phyloP scores from a whole-genome alignment of 2,888 invertebrate genomes.

The Scelioninae gen. 2 region DNA sequence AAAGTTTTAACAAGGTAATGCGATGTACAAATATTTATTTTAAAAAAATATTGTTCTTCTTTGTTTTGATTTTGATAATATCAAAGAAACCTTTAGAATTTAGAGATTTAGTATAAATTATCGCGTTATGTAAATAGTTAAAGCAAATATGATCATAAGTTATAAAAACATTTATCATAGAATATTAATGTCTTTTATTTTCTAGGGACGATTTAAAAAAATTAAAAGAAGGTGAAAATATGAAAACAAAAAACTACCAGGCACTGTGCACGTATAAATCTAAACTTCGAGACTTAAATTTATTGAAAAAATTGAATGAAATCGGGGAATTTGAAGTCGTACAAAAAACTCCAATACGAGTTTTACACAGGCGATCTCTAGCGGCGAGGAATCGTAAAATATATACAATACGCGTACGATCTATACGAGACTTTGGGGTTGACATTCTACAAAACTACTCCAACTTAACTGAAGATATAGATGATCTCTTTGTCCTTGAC shows the following conservation, averaged over 20 bases:
- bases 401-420: slow-evolving; percentile 79
- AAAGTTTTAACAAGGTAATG: slow-evolving; percentile 80
- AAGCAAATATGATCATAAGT: too few species aligned
- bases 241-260: slow-evolving; percentile 90
- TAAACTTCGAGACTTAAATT: slow-evolving; percentile 74
- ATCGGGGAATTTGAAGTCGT: slow-evolving; percentile 79
- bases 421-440: slow-evolving; percentile 56
- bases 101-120: too few species aligned
- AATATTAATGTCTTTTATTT: too few species aligned
- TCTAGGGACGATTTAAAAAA: slow-evolving; percentile 81
- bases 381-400: slow-evolving; percentile 82
- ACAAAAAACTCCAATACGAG: slow-evolving; percentile 93
- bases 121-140: too few species aligned
- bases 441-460: slow-evolving; percentile 62
- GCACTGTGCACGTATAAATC: slow-evolving; percentile 83
- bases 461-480: slow-evolving; percentile 54
- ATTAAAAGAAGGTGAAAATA: slow-evolving; percentile 91
- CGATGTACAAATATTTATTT: too few species aligned
- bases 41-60: too few species aligned
- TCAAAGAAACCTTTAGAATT: too few species aligned
- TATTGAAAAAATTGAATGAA: slow-evolving; percentile 77
- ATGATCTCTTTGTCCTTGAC: slow-evolving; percentile 80
- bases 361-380: slow-evolving; percentile 89
- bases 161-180: too few species aligned
- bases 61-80: too few species aligned